Base-by-base conservation (phyloP, 2,888 invertebrate species). In the Cheilosia scutellata region DNA sequence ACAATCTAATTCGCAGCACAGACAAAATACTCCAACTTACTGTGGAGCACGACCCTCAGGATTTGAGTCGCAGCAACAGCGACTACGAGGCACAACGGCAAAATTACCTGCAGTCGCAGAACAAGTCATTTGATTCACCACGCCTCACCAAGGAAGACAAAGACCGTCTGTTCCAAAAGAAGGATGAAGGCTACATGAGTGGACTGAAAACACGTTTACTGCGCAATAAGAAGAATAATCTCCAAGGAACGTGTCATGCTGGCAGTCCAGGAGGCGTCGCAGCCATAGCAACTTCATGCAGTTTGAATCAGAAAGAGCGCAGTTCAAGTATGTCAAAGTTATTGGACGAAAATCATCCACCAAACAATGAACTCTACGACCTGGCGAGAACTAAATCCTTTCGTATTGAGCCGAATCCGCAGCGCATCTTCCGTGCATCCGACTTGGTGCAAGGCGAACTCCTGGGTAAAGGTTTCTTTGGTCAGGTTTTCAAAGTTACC, bases 391-490 rank as follows among this genome's bases (percentile, higher is more conserved):
- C 98, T 20, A 95, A 97, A 89, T 98, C 98, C 0, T 98, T 98
- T 93, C 95, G 97, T 0, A 92, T 93, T 1, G 93, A 93, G 40
- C 93, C 95, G 93, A 93, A 94, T 76, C 91, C 92, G 0, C 94
- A 94, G 93, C 94, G 96, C 72, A 97, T 98, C 80, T 98, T 98
- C 93, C 94, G 98, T 4, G 97, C 98, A n/a, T 95, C 96, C 27
- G 98, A 98, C 93, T 93, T 98, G 66, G 95, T 98, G 0, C 93
- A 96, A 93, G 98, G 98, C 44, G 98, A 98, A 91, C 93, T 98
- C 5, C 93, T 98, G 13, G 98, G 98, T 3, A 96, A 97, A 89
- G 98, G 98, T 0, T 98, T 98, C 93, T 98, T 98, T 92, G 98
- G 98, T 1, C 97, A 98, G 92, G 97, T 96, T 78, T 97, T 95